A percentile compares a stretch with the other conserved stretches of the same genome.
Conservation (phyloP, 92 coral and sea anemone species). For the Hydrozoanthus gracilis region DNA sequence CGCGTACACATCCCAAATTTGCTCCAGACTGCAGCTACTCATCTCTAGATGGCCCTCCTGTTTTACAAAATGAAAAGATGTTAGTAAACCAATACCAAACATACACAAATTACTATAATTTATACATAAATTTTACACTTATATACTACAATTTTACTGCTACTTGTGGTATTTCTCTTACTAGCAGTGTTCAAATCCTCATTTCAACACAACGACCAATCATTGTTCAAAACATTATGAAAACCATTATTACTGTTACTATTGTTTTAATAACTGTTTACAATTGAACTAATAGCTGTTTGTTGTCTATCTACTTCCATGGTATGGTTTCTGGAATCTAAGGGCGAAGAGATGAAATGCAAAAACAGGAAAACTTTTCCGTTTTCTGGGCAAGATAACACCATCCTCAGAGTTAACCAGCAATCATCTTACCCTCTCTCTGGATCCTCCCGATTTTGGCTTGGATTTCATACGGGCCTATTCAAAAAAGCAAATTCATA, state of each 20-base stretch:
- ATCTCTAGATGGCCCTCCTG: slow-evolving; percentile 95
- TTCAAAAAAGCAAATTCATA: background rate
- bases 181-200: no score
- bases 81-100: background rate
- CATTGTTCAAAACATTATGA: background rate
- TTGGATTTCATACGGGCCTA: slow-evolving; percentile 56
- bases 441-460: slow-evolving; percentile 59
- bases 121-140: no score
- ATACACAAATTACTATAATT: no score
- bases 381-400: background rate
- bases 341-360: background rate
- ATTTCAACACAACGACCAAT: background rate
- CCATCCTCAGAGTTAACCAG: background rate
- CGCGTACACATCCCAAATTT: slow-evolving; percentile 91
- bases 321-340: background rate
- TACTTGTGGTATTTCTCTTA: no score
- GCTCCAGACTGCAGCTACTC: slow-evolving; percentile 80
- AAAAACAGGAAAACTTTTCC: no score
- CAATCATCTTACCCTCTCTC: slow-evolving; percentile 69
- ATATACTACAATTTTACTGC: no score
- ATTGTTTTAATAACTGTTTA: background rate
- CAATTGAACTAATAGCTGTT: background rate
- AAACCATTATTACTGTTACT: no score
- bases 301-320: background rate
- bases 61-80: background rate